phyloP scores from a whole-genome alignment of 1,140 invertebrate species.

The Eupristina koningsbergeri region DNA sequence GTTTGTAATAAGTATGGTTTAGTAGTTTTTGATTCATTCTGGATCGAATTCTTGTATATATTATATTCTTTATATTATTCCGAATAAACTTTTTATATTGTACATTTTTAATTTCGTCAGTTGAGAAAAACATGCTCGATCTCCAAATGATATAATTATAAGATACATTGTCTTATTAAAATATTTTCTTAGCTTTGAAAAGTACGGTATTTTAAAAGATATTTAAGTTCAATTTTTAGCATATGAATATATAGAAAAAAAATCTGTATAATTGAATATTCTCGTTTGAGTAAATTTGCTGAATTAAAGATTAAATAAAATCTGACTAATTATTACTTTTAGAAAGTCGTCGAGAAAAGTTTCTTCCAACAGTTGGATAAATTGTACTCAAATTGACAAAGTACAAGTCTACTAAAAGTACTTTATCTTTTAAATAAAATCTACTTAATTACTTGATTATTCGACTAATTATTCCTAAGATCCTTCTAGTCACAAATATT shows the following conservation, averaged over 20 bases:
- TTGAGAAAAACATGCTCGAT: no score
- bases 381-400: not conserved
- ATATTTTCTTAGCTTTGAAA: not conserved
- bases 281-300: not conserved
- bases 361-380: not conserved
- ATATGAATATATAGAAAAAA: not conserved
- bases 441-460: not conserved
- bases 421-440: not conserved
- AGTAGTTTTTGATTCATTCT: no score
- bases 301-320: not conserved
- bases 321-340: constrained; percentile 10
- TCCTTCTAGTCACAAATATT: not conserved
- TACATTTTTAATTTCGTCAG: no score
- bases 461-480: not conserved
- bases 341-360: not conserved
- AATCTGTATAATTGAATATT: not conserved
- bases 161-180: not conserved
- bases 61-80: no score
- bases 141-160: not conserved
- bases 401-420: not conserved
- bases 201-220: not conserved
- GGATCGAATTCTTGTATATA: no score
- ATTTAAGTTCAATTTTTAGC: not conserved
- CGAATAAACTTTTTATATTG: no score
- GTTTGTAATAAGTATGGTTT: no score